Percentiles rank a stretch among this genome's conserved stretches.
Evolutionary conservation across 2,888 invertebrate species (phyloP).

Genomic region (Lithophane ornitopus): DNA sequence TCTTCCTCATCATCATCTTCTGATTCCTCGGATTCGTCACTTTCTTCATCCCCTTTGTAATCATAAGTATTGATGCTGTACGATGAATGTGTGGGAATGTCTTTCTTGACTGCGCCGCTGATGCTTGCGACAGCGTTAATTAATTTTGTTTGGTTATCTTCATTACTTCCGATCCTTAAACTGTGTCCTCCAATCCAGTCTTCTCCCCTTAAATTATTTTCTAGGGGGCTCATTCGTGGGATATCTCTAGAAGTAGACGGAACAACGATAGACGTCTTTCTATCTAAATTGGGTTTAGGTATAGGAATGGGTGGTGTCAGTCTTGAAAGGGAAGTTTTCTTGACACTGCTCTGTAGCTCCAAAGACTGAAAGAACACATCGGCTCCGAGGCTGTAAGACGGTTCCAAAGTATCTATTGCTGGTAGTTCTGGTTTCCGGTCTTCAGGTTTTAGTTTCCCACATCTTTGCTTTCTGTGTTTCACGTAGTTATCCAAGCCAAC

Average conservation of each 20-base stretch:
- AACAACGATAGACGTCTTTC: conserved; percentile 76
- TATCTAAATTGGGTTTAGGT: conserved; percentile 78
- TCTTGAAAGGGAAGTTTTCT: conserved; percentile 89
- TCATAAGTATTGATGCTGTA: conserved; percentile 83
- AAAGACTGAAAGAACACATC: conserved; percentile 97
- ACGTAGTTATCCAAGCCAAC: conserved; percentile 96
- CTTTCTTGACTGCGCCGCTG: conserved; percentile 90
- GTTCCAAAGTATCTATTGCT: conserved; percentile 83
- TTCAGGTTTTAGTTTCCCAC: conserved; percentile 85
- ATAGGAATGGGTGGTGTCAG: conserved; percentile 86
- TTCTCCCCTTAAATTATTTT: conserved; percentile 88
- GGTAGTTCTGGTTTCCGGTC: conserved; percentile 77
- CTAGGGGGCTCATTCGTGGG: conserved; percentile 84
- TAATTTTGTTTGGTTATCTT: conserved; percentile 91
- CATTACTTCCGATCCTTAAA: conserved; percentile 88
- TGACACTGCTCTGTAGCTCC: conserved; percentile 94
- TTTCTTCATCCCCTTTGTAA: conserved; percentile 86
- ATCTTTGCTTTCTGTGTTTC: conserved; percentile 94
- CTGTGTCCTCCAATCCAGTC: conserved; percentile 92
- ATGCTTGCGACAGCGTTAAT: conserved; percentile 92
- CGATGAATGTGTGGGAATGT: conserved; percentile 78
- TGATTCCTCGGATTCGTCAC: conserved; percentile 91
- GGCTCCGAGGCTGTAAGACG: conserved; percentile 92
- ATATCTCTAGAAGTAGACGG: conserved; percentile 82
- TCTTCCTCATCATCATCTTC: conserved; percentile 91